These are phyloP conservation scores for Mystacides longicornis DNA, from an alignment of 2,888 invertebrate genomes.

Conservation along the genomic window DNA sequence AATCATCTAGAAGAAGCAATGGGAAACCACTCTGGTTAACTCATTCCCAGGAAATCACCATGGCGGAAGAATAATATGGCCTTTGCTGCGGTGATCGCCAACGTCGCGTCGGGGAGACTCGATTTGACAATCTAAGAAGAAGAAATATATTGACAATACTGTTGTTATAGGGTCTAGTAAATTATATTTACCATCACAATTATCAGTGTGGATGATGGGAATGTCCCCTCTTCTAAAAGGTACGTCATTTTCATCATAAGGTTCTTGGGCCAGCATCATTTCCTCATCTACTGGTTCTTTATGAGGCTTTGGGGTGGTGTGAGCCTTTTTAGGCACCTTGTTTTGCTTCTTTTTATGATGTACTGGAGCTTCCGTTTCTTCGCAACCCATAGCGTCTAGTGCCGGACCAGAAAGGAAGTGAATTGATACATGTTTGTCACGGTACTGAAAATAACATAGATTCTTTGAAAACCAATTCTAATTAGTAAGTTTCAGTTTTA, in stretches of 20 bases:
- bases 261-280: conserved; percentile 36
- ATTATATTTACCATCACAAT: conserved; percentile 45
- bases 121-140: too few species aligned
- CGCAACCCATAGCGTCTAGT: conserved; percentile 14
- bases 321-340: conserved; percentile 21
- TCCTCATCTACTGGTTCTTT: conserved; percentile 22
- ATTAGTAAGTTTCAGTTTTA: background rate
- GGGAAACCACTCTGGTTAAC: too few species aligned
- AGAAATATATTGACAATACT: too few species aligned
- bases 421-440: conserved; percentile 13
- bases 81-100: too few species aligned
- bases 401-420: conserved; percentile 11
- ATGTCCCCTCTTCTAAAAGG: conserved; percentile 57
- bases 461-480: background rate
- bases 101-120: too few species aligned
- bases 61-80: too few species aligned
- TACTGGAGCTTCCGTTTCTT: background rate
- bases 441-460: conserved; percentile 9
- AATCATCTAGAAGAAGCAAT: too few species aligned
- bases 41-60: too few species aligned
- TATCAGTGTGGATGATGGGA: conserved; percentile 51
- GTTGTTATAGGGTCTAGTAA: too few species aligned
- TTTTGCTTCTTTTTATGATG: conserved; percentile 4
- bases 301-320: background rate
- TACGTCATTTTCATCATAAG: conserved; percentile 36